A percentile compares a stretch with the other conserved stretches of the same genome.
These are phyloP conservation scores for Hydrolagus colliei DNA, from an alignment of 2,797 vertebrate genomes.

Conservation along the genomic window DNA sequence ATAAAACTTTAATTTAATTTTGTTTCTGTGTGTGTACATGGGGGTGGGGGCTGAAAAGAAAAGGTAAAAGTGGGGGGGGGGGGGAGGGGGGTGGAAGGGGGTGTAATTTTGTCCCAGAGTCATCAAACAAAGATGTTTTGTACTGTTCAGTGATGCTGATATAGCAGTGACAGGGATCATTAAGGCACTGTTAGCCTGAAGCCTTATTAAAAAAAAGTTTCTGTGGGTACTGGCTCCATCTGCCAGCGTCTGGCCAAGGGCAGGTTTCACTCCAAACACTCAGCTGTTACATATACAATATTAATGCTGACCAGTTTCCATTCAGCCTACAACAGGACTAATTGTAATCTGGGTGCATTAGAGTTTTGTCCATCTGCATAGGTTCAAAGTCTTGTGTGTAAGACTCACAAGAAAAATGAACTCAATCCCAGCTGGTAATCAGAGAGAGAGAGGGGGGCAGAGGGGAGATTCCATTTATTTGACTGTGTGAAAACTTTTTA, in stretches of 20 bases:
- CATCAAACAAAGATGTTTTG: slow-evolving; percentile 67
- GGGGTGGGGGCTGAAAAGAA: not conserved
- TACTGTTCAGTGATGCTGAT: slow-evolving; percentile 55
- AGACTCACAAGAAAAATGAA: slow-evolving; percentile 55
- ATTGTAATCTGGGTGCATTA: slow-evolving; percentile 64
- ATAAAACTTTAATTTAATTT: slow-evolving; percentile 4
- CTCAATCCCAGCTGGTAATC: slow-evolving; percentile 65
- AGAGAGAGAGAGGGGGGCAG: not conserved
- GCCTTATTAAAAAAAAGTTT: slow-evolving; percentile 70
- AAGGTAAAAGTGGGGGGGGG: not conserved
- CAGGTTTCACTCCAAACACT: slow-evolving; percentile 62
- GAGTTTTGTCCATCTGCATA: slow-evolving; percentile 74
- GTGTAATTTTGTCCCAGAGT: slow-evolving; percentile 11
- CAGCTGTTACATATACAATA: slow-evolving; percentile 94
- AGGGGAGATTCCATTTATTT: slow-evolving; percentile 64
- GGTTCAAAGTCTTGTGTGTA: slow-evolving; percentile 55
- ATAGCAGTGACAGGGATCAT: slow-evolving; percentile 45
- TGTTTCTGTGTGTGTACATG: slow-evolving; percentile 1
- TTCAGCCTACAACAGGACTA: slow-evolving; percentile 64
- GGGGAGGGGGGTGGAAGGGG: no score
- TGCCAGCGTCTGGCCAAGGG: slow-evolving; percentile 75
- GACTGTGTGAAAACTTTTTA: slow-evolving; percentile 64
- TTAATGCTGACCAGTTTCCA: slow-evolving; percentile 75
- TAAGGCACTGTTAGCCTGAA: slow-evolving; percentile 66
- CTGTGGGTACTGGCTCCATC: slow-evolving; percentile 83